Evolutionary conservation across 2,113 vertebrate genomes (phyloP).

Genomic region (Thamnaconus septentrionalis): DNA sequence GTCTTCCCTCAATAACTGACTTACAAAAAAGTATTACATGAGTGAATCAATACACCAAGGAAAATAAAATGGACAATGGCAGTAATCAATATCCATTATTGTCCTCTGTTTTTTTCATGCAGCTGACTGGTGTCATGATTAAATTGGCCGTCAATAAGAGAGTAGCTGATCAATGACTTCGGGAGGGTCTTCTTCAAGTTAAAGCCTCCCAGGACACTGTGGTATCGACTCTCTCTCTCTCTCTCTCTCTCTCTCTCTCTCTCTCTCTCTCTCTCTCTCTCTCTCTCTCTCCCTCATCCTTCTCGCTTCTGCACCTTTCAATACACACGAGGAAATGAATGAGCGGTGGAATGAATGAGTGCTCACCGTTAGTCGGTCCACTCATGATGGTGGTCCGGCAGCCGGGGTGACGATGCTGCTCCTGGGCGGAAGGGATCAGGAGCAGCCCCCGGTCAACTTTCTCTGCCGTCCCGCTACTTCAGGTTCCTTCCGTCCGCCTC

Average conservation of each 20-base stretch:
- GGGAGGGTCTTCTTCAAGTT: conserved; percentile 29
- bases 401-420: conserved; percentile 22
- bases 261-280: too few relatives aligned
- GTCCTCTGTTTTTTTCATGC: conserved; percentile 11
- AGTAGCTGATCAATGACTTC: conserved; percentile 43
- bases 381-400: conserved; percentile 54
- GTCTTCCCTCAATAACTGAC: too few relatives aligned
- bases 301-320: not conserved
- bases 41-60: too few relatives aligned
- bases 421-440: not conserved
- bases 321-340: not conserved
- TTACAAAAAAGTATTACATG: too few relatives aligned
- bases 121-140: conserved; percentile 23
- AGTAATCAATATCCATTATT: conserved; percentile 3
- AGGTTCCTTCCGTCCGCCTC: too few relatives aligned
- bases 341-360: not conserved
- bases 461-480: not conserved
- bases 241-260: too few relatives aligned
- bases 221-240: conserved; percentile 21
- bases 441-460: conserved; percentile 9
- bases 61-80: conserved; percentile 5
- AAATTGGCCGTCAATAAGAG: conserved; percentile 36
- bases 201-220: conserved; percentile 32
- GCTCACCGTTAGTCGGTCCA: conserved; percentile 60
- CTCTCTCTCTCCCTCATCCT: too few relatives aligned